A percentile compares a stretch with the other conserved stretches of the same genome.
These are phyloP conservation scores for Lethenteron reissneri DNA, from an alignment of 2,113 vertebrate genomes.

Conservation along the genomic window DNA sequence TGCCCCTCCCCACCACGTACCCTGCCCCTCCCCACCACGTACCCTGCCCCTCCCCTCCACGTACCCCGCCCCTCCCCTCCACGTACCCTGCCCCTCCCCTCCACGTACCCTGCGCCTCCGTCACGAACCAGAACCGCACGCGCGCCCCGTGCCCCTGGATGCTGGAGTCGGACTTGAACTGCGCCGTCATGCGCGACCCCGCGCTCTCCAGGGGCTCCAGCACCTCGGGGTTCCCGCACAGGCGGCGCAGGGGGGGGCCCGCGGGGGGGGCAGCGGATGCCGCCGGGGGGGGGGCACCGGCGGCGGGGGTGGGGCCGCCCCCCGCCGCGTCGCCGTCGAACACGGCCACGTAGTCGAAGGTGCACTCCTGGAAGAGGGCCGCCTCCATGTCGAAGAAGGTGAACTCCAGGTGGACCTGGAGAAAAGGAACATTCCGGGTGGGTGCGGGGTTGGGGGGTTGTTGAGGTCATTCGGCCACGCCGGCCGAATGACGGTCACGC, in stretches of 20 bases:
- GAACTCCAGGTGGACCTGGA: neutral
- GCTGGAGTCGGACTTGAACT: neutral
- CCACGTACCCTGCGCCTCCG: neutral
- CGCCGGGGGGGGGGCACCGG: conserved; percentile 14
- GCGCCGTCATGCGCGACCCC: neutral
- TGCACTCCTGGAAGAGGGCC: neutral
- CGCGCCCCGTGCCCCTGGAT: neutral
- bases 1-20: too few species aligned
- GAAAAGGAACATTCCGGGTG: neutral
- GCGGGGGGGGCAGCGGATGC: neutral
- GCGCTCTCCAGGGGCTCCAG: rapidly evolving
- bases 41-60: too few species aligned
- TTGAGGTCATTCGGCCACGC: too few species aligned
- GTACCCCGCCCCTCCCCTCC: too few species aligned
- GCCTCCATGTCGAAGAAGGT: neutral
- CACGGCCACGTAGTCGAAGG: conserved; percentile 3
- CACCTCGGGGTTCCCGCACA: rapidly evolving
- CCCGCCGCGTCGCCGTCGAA: conserved; percentile 14
- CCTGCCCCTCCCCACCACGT: too few species aligned
- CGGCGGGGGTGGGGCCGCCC: conserved; percentile 27
- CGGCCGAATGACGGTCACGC: too few species aligned
- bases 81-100: too few species aligned
- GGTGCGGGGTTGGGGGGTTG: too few species aligned
- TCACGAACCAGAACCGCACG: neutral
- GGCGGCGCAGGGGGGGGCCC: neutral